Evolutionary conservation across 2,797 vertebrate genomes (phyloP).

Genomic region (Orestias chungarensis): DNA sequence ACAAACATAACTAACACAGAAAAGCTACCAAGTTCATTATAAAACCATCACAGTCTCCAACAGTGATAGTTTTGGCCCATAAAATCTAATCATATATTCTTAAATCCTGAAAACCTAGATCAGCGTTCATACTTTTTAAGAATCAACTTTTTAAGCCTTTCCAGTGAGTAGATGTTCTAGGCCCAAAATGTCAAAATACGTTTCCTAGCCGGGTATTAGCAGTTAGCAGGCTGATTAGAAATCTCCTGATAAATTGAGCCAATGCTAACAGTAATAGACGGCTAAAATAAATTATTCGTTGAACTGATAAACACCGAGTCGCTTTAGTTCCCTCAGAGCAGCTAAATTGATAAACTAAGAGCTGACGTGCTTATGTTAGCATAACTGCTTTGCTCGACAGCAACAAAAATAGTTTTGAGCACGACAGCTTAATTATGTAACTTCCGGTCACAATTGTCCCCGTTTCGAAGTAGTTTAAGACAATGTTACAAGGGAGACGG

Average conservation of each 20-base stretch:
- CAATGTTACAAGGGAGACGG: not conserved
- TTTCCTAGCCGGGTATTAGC: not conserved
- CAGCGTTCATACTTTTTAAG: not conserved
- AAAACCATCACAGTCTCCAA: no score
- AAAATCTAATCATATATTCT: no score
- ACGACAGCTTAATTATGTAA: not conserved
- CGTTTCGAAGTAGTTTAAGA: not conserved
- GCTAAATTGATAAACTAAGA: not conserved
- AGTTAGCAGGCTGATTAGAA: not conserved
- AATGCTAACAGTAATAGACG: not conserved
- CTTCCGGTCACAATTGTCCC: not conserved
- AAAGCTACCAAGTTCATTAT: not conserved
- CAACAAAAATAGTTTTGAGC: not conserved
- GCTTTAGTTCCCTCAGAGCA: not conserved
- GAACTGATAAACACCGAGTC: not conserved
- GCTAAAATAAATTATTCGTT: not conserved
- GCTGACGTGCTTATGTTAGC: slow-evolving; percentile 7
- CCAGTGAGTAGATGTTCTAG: not conserved
- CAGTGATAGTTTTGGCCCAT: no score
- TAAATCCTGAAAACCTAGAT: not conserved
- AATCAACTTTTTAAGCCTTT: not conserved
- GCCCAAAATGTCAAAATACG: not conserved
- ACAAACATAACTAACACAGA: not conserved
- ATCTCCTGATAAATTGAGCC: not conserved
- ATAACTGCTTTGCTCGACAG: slow-evolving; percentile 21